Percentiles rank a stretch among this genome's conserved stretches.
phyloP scores from a whole-genome alignment of 2,888 invertebrate species.

The Mechanitis messenoides region DNA sequence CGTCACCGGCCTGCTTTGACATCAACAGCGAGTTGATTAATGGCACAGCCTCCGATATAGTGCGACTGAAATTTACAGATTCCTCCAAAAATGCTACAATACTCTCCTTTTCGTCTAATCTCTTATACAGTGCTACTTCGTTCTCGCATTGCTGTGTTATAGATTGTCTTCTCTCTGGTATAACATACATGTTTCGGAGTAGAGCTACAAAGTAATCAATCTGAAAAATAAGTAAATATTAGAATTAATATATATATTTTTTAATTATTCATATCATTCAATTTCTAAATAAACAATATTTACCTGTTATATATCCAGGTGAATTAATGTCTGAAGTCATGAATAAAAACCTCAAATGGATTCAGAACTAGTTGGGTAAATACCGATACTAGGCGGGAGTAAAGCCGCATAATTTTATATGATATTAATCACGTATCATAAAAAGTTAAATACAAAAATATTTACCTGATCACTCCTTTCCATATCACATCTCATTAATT shows the following conservation, averaged over 20 bases:
- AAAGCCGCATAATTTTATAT: no score
- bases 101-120: conserved; percentile 76
- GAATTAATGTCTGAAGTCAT: no score
- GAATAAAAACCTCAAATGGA: no score
- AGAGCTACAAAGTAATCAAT: conserved; percentile 66
- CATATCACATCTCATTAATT: conserved; percentile 64
- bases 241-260: no score
- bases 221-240: conserved; percentile 38
- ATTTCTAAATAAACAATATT: no score
- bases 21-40: conserved; percentile 84
- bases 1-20: conserved; percentile 85
- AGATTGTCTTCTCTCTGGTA: conserved; percentile 54
- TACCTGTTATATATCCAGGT: no score
- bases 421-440: no score
- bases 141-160: conserved; percentile 63
- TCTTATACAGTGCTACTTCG: conserved; percentile 66
- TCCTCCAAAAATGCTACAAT: conserved; percentile 84
- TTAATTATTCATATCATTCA: no score
- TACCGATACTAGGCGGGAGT: no score
- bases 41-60: conserved; percentile 65
- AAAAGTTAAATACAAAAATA: neutral
- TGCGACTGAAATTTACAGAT: conserved; percentile 72
- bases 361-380: no score
- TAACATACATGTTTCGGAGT: conserved; percentile 61
- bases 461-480: conserved; percentile 69